These are phyloP conservation scores for Fopius arisanus DNA, from an alignment of 1,140 invertebrate species.

Conservation along the genomic window DNA sequence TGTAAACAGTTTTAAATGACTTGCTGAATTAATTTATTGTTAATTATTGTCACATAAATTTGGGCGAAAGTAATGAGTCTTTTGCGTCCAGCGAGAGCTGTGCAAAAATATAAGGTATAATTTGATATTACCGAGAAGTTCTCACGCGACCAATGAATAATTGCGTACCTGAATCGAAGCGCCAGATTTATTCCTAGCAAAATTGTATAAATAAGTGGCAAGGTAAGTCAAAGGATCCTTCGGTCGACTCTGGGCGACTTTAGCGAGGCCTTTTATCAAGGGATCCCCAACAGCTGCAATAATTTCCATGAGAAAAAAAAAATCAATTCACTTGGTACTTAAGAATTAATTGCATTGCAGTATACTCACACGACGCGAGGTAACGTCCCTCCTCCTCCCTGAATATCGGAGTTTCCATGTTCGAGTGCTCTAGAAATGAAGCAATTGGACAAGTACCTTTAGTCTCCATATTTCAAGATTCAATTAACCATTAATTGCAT, in stretches of 20 bases:
- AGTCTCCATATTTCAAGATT: not conserved
- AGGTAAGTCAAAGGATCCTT: conserved; percentile 84
- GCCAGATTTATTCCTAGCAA: conserved; percentile 66
- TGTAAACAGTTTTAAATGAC: too few species aligned
- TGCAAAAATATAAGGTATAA: too few species aligned
- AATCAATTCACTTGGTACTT: not conserved
- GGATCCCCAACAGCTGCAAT: conserved; percentile 82
- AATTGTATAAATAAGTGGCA: conserved; percentile 82
- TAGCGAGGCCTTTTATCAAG: conserved; percentile 84
- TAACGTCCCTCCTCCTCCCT: conserved; percentile 84
- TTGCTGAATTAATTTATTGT: too few species aligned
- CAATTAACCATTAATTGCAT: too few species aligned
- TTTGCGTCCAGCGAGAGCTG: too few species aligned
- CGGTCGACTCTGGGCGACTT: conserved; percentile 82
- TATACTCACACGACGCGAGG: conserved; percentile 77
- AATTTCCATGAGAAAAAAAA: not conserved
- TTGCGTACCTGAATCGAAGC: not conserved
- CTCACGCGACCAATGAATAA: not conserved
- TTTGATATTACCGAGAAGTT: too few species aligned
- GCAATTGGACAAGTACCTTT: conserved; percentile 7
- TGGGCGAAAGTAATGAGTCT: too few species aligned
- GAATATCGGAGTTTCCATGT: conserved; percentile 78
- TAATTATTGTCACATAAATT: too few species aligned
- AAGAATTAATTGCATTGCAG: conserved; percentile 12
- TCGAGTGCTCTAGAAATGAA: conserved; percentile 64